Conservation (phyloP, 2,797 vertebrate species). For the Diplodus sargus region DNA sequence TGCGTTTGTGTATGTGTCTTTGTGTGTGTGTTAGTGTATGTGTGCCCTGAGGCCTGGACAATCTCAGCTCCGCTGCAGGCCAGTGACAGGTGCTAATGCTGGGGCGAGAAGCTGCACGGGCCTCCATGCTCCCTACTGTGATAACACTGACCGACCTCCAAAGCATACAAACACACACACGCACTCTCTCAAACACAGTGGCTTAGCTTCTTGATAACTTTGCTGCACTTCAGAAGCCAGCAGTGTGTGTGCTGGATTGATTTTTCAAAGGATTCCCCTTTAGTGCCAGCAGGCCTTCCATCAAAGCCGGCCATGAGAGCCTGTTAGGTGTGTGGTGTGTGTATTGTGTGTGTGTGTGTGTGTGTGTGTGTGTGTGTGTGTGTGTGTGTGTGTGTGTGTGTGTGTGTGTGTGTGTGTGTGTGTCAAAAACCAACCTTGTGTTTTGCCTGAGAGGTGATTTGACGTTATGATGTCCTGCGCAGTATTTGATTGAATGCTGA, state of each 20-base stretch:
- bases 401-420: slow-evolving; percentile 5
- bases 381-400: slow-evolving; percentile 35
- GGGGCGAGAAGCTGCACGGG: slow-evolving; percentile 82
- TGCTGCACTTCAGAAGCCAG: slow-evolving; percentile 69
- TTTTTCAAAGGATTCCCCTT: slow-evolving; percentile 71
- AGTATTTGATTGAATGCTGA: slow-evolving; percentile 49
- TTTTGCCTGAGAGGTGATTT: slow-evolving; percentile 49
- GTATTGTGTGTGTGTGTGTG: slow-evolving; percentile 22
- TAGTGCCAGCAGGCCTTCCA: slow-evolving; percentile 56
- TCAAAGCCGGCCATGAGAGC: slow-evolving; percentile 50
- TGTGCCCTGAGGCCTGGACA: slow-evolving; percentile 82
- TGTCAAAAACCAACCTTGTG: slow-evolving; percentile 35
- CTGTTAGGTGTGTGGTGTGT: slow-evolving; percentile 23
- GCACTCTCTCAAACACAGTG: slow-evolving; percentile 42
- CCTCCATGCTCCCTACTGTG: slow-evolving; percentile 69
- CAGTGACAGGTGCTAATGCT: slow-evolving; percentile 94
- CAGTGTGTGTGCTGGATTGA: slow-evolving; percentile 61
- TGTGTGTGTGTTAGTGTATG: slow-evolving; percentile 54
- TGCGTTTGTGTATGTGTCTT: slow-evolving; percentile 69
- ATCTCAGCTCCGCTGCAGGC: slow-evolving; percentile 89
- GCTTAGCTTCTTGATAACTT: slow-evolving; percentile 73
- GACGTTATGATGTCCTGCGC: slow-evolving; percentile 51
- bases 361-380: slow-evolving; percentile 15
- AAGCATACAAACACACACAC: slow-evolving; percentile 52
- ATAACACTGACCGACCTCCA: slow-evolving; percentile 82